Evolutionary conservation across 2,797 vertebrate genomes (phyloP), one percentile per base, ranked within the genome.

Genomic region (Rhinichthys osculus): DNA sequence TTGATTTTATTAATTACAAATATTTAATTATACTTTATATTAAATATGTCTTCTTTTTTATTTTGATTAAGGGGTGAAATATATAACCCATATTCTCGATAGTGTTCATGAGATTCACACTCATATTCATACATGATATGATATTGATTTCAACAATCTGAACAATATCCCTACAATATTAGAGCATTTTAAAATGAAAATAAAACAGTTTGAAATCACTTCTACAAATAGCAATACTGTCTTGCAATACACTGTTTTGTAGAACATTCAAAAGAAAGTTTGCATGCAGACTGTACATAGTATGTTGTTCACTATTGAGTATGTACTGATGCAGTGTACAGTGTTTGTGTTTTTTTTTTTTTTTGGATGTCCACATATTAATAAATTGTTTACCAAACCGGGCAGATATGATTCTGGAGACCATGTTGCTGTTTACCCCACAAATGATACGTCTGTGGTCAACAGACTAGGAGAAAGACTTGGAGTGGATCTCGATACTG

Each of bases 321-420:
- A 14, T 76, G 62, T 47, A 38, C n/a, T 30, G 7, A 52, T 40
- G 62, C 73, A 79, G 7, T 40, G n/a, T 38, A 27, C 7, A 3
- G 19, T 72, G 8, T 38, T 38, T 35, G 35, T 35, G 35, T 59
- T 50, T 74, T 52, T 5, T 1, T 17, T 17, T 42, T 11, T 2
- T 71, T 11, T 44, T 14, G 47, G 2, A 30, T 40, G 10, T 52
- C 4, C 42, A 40, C 21, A 67, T 38, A 52, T 27, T 27, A 69
- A 78, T 52, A 7, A 42, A 6, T 67, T 21, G 6, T 16, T 71
- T 38, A 17, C 21, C 42, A n/a, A 27, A 67, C 16, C 21, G 23
- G 47, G 21, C 82, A 97, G 96, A 90, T 97, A 97, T 0, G 96
- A 97, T 64, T 95, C 96, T 0, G 96, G 96, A 72, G 96, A 97